Evolutionary conservation across 2,797 vertebrate species (phyloP).

Genomic region (Hafferia zeledoni): DNA sequence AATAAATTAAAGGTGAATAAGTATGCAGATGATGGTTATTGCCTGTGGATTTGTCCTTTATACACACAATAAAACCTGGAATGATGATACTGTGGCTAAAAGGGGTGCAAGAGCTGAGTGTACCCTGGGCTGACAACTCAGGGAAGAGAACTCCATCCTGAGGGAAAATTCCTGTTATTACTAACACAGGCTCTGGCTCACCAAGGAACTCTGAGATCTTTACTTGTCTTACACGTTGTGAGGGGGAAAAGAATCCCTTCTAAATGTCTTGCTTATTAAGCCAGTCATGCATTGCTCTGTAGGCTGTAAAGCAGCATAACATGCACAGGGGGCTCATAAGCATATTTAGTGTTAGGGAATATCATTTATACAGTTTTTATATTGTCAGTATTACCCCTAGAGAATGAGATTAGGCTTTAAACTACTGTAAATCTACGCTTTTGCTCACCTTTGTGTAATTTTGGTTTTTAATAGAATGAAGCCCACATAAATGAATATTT

Average conservation of each 20-base stretch:
- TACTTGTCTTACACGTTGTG: conserved; percentile 15
- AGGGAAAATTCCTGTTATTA: conserved; percentile 28
- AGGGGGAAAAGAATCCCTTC: neutral
- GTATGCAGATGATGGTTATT: neutral
- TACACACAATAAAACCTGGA: neutral
- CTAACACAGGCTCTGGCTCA: conserved; percentile 27
- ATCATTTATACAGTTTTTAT: conserved; percentile 78
- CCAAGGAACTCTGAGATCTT: conserved; percentile 49
- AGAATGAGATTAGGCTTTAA: conserved; percentile 75
- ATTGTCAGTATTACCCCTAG: conserved; percentile 72
- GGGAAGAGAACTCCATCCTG: conserved; percentile 23
- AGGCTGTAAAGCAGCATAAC: conserved; percentile 72
- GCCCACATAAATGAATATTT: conserved; percentile 74
- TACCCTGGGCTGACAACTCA: neutral
- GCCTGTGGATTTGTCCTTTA: neutral
- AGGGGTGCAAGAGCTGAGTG: neutral
- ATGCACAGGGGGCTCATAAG: conserved; percentile 74
- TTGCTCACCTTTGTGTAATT: conserved; percentile 78
- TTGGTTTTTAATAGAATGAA: conserved; percentile 74
- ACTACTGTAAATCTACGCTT: conserved; percentile 73
- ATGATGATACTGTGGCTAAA: neutral
- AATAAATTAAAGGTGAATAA: neutral
- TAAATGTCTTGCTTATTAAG: conserved; percentile 77
- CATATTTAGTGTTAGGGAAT: conserved; percentile 76
- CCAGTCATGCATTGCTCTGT: conserved; percentile 71